These are phyloP conservation scores for Smutsia gigantea DNA, from an alignment of 2,797 vertebrate species.

Conservation along the genomic window DNA sequence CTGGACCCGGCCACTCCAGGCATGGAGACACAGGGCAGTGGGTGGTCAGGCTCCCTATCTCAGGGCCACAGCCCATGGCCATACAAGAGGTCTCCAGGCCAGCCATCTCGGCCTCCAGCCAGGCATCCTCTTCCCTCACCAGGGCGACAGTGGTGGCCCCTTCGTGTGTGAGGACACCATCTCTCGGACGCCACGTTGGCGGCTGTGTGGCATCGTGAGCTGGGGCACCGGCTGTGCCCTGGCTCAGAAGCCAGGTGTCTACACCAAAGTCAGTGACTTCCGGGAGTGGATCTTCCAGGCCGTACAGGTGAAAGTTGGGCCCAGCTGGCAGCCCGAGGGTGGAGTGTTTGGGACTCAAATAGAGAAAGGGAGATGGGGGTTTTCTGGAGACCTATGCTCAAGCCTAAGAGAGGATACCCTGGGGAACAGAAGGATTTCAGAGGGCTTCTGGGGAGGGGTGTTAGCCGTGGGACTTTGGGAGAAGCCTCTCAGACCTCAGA, in stretches of 20 bases:
- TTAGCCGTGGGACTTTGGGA: neutral
- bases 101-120: neutral
- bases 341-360: neutral
- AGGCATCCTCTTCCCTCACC: neutral
- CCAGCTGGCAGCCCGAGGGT: neutral
- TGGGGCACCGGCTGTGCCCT: conserved; percentile 95
- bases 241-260: conserved; percentile 94
- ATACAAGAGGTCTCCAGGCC: neutral
- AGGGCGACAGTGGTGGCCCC: conserved; percentile 96
- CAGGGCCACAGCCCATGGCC: neutral
- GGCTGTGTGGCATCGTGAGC: conserved; percentile 93
- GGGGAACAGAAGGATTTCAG: neutral
- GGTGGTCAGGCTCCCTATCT: neutral
- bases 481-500: neutral
- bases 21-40: neutral
- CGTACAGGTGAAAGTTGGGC: conserved; percentile 89
- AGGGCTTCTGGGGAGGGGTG: neutral
- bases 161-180: conserved; percentile 92
- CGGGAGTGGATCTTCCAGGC: conserved; percentile 94
- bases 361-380: neutral
- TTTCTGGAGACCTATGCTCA: neutral
- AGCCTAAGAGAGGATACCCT: neutral
- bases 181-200: conserved; percentile 91
- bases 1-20: too few species aligned
- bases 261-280: conserved; percentile 93